Evolutionary conservation across 2,113 vertebrate genomes (phyloP).

Genomic region (Agelaius phoeniceus): DNA sequence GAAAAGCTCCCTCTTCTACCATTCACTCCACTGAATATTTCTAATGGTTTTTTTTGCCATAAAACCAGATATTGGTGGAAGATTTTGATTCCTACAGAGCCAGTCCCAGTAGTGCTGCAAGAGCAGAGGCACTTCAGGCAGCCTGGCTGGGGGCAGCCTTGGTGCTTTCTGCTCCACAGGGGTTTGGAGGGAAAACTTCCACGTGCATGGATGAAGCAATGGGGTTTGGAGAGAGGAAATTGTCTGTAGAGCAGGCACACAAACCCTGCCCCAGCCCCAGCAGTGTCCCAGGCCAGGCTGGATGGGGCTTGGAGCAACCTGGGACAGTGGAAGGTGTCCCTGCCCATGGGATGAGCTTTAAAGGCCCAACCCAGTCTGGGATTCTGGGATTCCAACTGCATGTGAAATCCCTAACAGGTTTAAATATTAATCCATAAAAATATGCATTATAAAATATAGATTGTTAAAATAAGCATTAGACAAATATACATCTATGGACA

Average conservation of each 20-base stretch:
- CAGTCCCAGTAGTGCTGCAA: not conserved
- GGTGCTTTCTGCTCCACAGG: not conserved
- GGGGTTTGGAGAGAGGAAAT: not conserved
- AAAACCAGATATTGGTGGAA: not conserved
- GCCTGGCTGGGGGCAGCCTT: not conserved
- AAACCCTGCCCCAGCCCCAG: not conserved
- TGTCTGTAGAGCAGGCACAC: not conserved
- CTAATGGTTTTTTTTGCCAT: not conserved
- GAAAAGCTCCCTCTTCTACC: not conserved
- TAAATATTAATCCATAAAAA: not conserved
- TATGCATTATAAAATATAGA: too few species aligned
- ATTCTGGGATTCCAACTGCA: not conserved
- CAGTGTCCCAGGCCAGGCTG: not conserved
- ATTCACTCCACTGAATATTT: not conserved
- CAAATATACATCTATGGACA: not conserved
- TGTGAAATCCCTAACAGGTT: not conserved
- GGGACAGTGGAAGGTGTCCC: not conserved
- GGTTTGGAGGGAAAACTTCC: not conserved
- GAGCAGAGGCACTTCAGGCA: not conserved
- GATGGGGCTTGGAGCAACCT: not conserved
- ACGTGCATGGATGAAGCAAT: not conserved
- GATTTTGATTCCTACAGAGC: not conserved
- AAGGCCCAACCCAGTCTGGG: not conserved
- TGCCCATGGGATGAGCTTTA: not conserved
- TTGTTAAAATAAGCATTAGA: not conserved